These are phyloP conservation scores for Atrichornis clamosus DNA, from an alignment of 2,113 vertebrate genomes.

Conservation along the genomic window DNA sequence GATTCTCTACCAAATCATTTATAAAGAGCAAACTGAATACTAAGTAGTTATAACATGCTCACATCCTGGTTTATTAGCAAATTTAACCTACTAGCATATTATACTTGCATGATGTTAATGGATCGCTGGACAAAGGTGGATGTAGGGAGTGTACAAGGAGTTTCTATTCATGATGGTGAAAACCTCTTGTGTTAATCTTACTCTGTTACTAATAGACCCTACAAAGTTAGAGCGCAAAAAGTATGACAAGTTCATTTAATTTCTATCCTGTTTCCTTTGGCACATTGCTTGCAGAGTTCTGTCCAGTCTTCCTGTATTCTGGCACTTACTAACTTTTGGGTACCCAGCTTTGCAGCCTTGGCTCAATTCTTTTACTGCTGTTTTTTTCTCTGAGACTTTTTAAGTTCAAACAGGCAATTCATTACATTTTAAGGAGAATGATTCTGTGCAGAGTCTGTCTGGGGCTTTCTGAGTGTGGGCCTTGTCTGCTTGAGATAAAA, in stretches of 20 bases:
- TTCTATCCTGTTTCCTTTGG: neutral
- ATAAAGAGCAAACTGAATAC: slow-evolving; percentile 44
- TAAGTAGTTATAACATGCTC: slow-evolving; percentile 20
- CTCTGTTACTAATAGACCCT: neutral
- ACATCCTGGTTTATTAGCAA: neutral
- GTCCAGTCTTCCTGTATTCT: neutral
- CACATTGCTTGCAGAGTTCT: neutral
- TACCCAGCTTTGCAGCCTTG: neutral
- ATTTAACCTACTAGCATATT: neutral
- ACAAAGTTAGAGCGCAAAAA: neutral
- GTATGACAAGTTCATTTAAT: neutral
- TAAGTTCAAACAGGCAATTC: neutral
- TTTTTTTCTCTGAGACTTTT: neutral
- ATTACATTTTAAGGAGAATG: neutral
- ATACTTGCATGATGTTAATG: neutral
- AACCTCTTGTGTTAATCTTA: neutral
- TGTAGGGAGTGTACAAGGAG: neutral
- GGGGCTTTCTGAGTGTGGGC: neutral
- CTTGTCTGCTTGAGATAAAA: neutral
- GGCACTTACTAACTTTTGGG: neutral
- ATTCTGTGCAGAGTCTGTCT: neutral
- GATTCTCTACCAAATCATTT: slow-evolving; percentile 48
- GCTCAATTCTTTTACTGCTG: neutral
- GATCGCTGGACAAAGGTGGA: neutral
- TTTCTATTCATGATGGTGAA: neutral